Percentiles rank a stretch among this genome's conserved stretches.
phyloP scores from a whole-genome alignment of 2,888 invertebrate genomes.

The Cephus spinipes region DNA sequence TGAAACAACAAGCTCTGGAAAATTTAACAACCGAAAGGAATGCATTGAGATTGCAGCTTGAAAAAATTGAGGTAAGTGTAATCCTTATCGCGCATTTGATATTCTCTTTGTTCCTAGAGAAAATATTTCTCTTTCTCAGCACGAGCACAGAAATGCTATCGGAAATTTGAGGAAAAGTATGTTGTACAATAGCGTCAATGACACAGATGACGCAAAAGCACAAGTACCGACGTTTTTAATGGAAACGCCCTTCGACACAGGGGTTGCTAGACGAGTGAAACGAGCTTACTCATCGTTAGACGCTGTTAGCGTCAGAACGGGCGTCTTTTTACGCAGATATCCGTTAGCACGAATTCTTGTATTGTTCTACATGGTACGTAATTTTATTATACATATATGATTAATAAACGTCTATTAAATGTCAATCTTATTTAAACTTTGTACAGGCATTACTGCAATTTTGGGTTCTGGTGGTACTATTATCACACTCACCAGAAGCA shows the following conservation, averaged over 20 bases:
- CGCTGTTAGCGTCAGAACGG: slow-evolving; percentile 81
- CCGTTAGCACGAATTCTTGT: slow-evolving; percentile 85
- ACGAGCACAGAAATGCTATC: slow-evolving; percentile 73
- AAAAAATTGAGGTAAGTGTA: slow-evolving; percentile 77
- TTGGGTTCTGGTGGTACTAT: slow-evolving; percentile 60
- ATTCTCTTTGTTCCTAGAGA: background rate
- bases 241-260: slow-evolving; percentile 82
- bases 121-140: slow-evolving; percentile 57
- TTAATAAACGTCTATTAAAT: background rate
- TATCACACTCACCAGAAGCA: slow-evolving; percentile 61
- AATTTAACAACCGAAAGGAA: slow-evolving; percentile 86
- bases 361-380: slow-evolving; percentile 83
- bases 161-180: slow-evolving; percentile 69
- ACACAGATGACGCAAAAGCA: slow-evolving; percentile 77
- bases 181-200: slow-evolving; percentile 72
- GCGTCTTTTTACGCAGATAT: slow-evolving; percentile 83
- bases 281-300: slow-evolving; percentile 82
- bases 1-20: slow-evolving; percentile 89
- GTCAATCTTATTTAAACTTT: background rate
- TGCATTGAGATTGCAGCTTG: slow-evolving; percentile 85
- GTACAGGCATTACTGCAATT: slow-evolving; percentile 60
- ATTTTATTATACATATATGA: background rate
- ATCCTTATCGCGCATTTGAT: background rate
- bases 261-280: slow-evolving; percentile 81
- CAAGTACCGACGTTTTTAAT: slow-evolving; percentile 78